Evolutionary conservation across 2,888 invertebrate species (phyloP).

Genomic region (Thereva unica): DNA sequence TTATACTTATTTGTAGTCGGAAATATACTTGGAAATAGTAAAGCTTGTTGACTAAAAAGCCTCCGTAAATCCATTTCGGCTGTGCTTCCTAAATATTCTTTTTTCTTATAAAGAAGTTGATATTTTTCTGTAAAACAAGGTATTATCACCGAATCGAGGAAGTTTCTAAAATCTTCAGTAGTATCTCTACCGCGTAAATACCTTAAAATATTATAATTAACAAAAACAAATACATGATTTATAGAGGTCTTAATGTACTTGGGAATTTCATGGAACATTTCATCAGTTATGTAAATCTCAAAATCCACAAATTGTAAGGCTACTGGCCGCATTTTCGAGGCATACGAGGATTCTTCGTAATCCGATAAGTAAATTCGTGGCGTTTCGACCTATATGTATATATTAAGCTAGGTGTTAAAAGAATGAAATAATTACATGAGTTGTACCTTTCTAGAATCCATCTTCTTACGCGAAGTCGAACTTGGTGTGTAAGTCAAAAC

Average conservation of each 20-base stretch:
- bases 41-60: constrained; percentile 46
- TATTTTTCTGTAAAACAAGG: constrained; percentile 51
- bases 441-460: too few relatives aligned
- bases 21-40: constrained; percentile 47
- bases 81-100: constrained; percentile 45
- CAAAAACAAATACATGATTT: not conserved
- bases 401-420: not conserved
- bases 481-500: not conserved
- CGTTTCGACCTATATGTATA: constrained; percentile 34
- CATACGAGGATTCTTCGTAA: constrained; percentile 47
- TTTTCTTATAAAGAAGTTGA: constrained; percentile 47
- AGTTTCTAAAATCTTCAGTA: constrained; percentile 46
- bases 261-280: constrained; percentile 48
- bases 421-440: too few relatives aligned
- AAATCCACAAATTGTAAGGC: constrained; percentile 49
- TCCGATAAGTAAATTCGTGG: constrained; percentile 46
- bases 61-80: constrained; percentile 49
- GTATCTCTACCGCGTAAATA: constrained; percentile 50
- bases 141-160: constrained; percentile 46
- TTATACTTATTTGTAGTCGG: constrained; percentile 13
- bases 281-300: constrained; percentile 44
- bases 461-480: not conserved
- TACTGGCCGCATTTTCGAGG: constrained; percentile 44
- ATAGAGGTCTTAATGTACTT: constrained; percentile 44
- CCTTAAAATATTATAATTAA: constrained; percentile 38